Percentiles rank a stretch among this genome's conserved stretches.
Evolutionary conservation across 2,797 vertebrate genomes (phyloP).

Genomic region (Gymnothorax javanicus): DNA sequence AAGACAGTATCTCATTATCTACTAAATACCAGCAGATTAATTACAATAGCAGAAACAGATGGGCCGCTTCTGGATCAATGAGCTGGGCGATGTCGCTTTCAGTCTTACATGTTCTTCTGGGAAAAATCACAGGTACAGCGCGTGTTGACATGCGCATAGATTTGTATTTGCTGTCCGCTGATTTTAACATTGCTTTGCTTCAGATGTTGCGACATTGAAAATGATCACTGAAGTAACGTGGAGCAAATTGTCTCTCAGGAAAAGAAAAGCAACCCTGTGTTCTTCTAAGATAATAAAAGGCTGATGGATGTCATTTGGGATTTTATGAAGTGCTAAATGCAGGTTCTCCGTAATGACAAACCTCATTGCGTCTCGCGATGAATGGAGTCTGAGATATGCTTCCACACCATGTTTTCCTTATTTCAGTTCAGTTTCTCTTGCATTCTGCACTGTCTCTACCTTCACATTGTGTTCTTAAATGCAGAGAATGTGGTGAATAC

Average conservation of each 20-base stretch:
- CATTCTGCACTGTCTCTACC: background rate
- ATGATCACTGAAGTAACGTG: background rate
- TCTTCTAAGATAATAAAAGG: background rate
- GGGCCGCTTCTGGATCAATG: constrained; percentile 69
- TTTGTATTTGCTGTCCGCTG: background rate
- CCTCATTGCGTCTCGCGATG: background rate
- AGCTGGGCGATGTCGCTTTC: background rate
- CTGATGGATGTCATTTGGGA: background rate
- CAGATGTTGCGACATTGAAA: background rate
- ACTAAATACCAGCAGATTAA: constrained; percentile 79
- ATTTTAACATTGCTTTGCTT: background rate
- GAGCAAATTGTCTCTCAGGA: background rate
- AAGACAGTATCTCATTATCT: constrained; percentile 73
- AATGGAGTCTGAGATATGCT: background rate
- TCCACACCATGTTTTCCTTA: background rate
- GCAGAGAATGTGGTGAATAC: background rate
- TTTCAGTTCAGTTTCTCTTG: background rate
- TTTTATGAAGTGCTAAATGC: background rate
- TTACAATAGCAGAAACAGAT: constrained; percentile 80
- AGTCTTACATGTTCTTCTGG: constrained; percentile 6
- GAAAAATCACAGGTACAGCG: background rate
- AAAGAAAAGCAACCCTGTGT: background rate
- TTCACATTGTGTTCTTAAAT: background rate
- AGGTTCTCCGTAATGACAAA: background rate
- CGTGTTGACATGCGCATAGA: background rate